These are phyloP conservation scores for Melitaea cinxia DNA, from an alignment of 1,140 invertebrate genomes.

Conservation along the genomic window DNA sequence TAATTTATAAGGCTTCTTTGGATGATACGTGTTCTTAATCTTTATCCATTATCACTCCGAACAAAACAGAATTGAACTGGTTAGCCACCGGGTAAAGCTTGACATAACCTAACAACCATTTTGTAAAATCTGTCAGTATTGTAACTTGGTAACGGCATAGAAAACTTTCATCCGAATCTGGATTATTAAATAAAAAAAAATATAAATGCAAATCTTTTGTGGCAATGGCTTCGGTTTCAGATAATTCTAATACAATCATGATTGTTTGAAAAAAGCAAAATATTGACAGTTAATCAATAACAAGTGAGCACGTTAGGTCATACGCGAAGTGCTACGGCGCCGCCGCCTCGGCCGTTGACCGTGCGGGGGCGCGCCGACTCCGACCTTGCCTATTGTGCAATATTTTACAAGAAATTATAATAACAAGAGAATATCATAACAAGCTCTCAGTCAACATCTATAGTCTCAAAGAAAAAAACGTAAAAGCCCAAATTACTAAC, in stretches of 20 bases:
- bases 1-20: not conserved
- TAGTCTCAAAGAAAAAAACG: too few relatives aligned
- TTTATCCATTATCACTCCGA: conserved; percentile 1
- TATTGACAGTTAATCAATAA: conserved; percentile 72
- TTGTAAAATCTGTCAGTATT: not conserved
- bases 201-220: not conserved
- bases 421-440: conserved; percentile 6
- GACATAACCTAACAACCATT: not conserved
- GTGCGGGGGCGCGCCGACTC: conserved; percentile 63
- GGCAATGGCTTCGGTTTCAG: not conserved
- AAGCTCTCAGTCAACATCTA: conserved; percentile 16
- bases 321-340: conserved; percentile 59
- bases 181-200: not conserved
- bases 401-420: conserved; percentile 36
- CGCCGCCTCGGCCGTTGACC: conserved; percentile 72
- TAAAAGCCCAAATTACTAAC: too few relatives aligned
- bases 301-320: conserved; percentile 61
- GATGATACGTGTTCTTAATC: not conserved
- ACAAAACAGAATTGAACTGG: not conserved
- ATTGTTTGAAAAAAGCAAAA: conserved; percentile 43
- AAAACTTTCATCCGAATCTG: not conserved
- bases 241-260: not conserved
- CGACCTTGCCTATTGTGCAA: conserved; percentile 68
- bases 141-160: not conserved
- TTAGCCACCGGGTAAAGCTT: not conserved